Evolutionary conservation across 2,797 vertebrate species (phyloP), one percentile per base, ranked within the genome.

Genomic region (Intellagama lesueurii): DNA sequence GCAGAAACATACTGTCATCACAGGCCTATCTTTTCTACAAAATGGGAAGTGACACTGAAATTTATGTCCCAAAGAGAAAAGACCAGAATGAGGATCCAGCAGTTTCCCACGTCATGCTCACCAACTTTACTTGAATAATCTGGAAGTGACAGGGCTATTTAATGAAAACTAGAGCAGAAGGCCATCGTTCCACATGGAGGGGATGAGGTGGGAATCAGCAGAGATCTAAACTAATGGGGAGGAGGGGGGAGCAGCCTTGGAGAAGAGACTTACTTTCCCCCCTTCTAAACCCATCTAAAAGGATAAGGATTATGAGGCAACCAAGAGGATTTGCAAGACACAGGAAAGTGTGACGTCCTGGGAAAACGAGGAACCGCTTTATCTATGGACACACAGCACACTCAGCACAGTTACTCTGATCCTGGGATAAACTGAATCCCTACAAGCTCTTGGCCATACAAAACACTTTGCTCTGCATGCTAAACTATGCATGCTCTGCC

Each of bases 111-210:
- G 81, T 73, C 24, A 68, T 44, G 84, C 69, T 14, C 78, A 78
- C 30, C 28, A 88, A 32, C 7, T 49, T 78, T 35, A 92, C 85
- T 22, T 64, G 73, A 92, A 91, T 81, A 90, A 86, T 85, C 83
- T 75, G 79, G 70, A n/a, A 90, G 73, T 87, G 64, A 79, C 70
- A 90, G 88, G 78, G 73, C 75, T 80, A 30, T 88, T 32, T 90
- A 86, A 81, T 85, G 81, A 56, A 77, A 88, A 12, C 68, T 66
- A 87, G 30, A 24, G 79, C 28, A 88, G 78, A 79, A 22, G 32
- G 5, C 44, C 26, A 75, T 86, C 84, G 66, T 81, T 83, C 87
- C 35, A 64, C 40, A 24, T 56, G 49, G 7, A 22, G 24, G 6
- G 24, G 60, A 17, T 64, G 7, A 76, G 68, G 26, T 19, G 24